These are phyloP conservation scores for Heliconius hewitsoni DNA, from an alignment of 1,140 invertebrate species.

Conservation along the genomic window DNA sequence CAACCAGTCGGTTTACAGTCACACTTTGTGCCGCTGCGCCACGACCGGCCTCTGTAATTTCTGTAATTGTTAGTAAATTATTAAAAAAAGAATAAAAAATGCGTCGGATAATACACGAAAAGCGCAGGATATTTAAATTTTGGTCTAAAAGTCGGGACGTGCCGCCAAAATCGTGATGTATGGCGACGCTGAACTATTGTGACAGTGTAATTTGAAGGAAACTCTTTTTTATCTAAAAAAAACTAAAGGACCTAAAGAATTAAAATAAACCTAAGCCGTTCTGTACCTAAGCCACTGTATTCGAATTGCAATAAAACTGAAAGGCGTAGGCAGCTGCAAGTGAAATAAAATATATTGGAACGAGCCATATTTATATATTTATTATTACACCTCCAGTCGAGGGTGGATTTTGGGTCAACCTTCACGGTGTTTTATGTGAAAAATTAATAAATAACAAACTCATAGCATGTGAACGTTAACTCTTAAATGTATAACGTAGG, in stretches of 20 bases:
- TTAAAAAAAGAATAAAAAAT: no score
- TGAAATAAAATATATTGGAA: slow-evolving; percentile 13
- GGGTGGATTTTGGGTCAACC: not conserved
- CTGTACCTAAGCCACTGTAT: not conserved
- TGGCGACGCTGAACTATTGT: no score
- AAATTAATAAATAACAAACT: slow-evolving; percentile 4
- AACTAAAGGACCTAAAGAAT: not conserved
- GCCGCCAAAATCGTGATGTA: no score
- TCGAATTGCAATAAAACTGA: not conserved
- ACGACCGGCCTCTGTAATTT: no score
- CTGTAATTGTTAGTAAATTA: no score
- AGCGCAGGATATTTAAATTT: no score
- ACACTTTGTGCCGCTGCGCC: no score
- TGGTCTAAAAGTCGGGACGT: no score
- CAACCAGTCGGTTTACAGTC: no score
- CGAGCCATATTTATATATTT: slow-evolving; percentile 11
- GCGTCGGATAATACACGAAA: no score
- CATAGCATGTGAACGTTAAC: not conserved
- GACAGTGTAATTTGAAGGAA: not conserved
- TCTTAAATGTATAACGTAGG: not conserved
- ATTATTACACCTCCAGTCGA: not conserved
- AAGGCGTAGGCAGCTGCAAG: not conserved
- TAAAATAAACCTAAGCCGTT: not conserved
- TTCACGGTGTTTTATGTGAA: not conserved
- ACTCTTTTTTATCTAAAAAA: not conserved